Base-by-base conservation (phyloP, 1,140 invertebrate genomes). In the Calephelis virginiensis region DNA sequence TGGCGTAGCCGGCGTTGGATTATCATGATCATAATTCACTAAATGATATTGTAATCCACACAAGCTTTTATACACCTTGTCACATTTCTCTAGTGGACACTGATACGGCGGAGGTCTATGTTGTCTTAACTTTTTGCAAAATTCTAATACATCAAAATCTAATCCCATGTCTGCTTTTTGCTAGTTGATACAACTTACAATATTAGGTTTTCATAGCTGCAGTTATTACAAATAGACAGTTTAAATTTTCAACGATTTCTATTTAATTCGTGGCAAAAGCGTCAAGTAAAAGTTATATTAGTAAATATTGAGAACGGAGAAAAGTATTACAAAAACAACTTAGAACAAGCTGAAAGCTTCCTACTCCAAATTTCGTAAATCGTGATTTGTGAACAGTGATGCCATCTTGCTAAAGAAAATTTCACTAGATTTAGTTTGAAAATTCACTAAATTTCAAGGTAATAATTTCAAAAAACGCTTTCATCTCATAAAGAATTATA, bases 11-110 rank as follows among this genome's bases (percentile, higher is more conserved):
- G 94, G 93, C 49, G 90, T 91, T 6, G 94, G 93, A 81, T 94
- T 94, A 71, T 96, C 95, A 83, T 97, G 96, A 85, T 97, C 95
- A 90, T 94, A 96, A 81, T 96, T 96, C 66, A 95, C 94, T 69
- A 97, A 90, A 87, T 98, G 97, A 86, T 96, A 96, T 81, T 97
- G 96, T 72, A 98, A 93, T 0, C 97, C 97, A 82, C 94, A 95
- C 66, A 96, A 94, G 71, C 95, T 97, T 90, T 97, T 97, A 85
- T 97, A 97, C 17, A 95, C 94, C 89, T 95, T 96, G 56, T 95
- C 95, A 91, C 97, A 98, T 69, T 95, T 95, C 76, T 95, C 93
- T 49, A 97, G 92, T 10, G 97, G 97, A 81, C 97, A 98, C 75
- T 95, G 94, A 89, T 96, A 97, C 45, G 96, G 96, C 68, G 96